A percentile compares a stretch with the other conserved stretches of the same genome.
Conservation (phyloP, 2,113 vertebrate species). For the Hemiscyllium ocellatum region DNA sequence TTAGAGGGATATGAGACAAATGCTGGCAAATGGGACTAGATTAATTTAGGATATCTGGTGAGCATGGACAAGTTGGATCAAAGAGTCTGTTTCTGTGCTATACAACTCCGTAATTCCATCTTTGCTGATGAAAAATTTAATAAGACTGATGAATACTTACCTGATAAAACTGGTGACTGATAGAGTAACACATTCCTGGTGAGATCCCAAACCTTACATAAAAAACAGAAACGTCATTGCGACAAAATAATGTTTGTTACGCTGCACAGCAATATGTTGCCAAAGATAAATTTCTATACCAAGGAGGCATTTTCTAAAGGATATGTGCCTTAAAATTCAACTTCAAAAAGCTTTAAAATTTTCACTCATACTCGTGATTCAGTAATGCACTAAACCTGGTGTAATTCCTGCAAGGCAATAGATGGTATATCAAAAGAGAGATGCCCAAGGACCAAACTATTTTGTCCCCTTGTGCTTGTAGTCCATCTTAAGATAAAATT, state of each 20-base stretch:
- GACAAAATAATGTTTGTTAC: neutral
- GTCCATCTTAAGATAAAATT: neutral
- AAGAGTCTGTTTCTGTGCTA: too few relatives aligned
- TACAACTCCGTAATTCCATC: too few relatives aligned
- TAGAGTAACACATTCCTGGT: conserved; percentile 51
- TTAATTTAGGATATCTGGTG: too few relatives aligned
- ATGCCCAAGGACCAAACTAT: neutral
- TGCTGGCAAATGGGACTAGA: too few relatives aligned
- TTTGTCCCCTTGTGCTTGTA: neutral
- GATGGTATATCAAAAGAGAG: neutral
- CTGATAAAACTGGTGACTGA: conserved; percentile 72
- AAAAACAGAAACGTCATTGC: neutral
- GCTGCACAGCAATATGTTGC: neutral
- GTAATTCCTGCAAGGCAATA: neutral
- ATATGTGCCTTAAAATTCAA: neutral
- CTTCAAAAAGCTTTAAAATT: neutral
- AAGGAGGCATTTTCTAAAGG: neutral
- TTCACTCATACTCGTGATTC: neutral
- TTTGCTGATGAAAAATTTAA: conserved; percentile 1
- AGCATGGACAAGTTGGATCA: too few relatives aligned
- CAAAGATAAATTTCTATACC: neutral
- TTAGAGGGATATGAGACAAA: too few relatives aligned
- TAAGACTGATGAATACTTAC: conserved; percentile 48
- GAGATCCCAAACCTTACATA: conserved; percentile 72
- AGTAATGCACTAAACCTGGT: neutral